Percentiles rank a stretch among this genome's conserved stretches.
phyloP scores from a whole-genome alignment of 2,113 vertebrate species.

The Cettia cetti region DNA sequence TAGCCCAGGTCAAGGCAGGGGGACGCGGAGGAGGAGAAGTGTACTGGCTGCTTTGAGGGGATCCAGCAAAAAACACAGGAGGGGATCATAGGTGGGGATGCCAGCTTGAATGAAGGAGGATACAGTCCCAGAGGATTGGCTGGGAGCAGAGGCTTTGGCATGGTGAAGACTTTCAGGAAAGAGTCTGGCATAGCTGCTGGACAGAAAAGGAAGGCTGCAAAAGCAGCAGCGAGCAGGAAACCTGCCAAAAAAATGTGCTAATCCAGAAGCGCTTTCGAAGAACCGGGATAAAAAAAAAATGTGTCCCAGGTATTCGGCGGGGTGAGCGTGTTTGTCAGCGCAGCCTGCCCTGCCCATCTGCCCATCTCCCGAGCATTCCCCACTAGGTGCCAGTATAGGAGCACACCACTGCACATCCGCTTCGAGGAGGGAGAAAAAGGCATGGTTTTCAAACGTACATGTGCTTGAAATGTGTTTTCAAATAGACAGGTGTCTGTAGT shows the following conservation, averaged over 20 bases:
- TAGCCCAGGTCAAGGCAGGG: neutral
- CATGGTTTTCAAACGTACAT: neutral
- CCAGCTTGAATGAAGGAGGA: neutral
- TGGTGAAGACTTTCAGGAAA: neutral
- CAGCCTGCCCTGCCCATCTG: neutral
- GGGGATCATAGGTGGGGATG: neutral
- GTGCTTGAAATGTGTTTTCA: neutral
- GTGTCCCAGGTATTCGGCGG: fast-evolving
- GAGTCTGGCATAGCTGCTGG: neutral
- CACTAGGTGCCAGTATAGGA: slow-evolving; percentile 72
- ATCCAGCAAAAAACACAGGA: neutral
- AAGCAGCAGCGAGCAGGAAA: fast-evolving
- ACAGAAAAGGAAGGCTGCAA: neutral
- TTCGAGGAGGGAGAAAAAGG: neutral
- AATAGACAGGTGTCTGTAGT: too few relatives aligned
- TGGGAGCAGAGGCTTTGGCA: neutral
- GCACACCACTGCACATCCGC: neutral
- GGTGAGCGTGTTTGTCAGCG: fast-evolving
- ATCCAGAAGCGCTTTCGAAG: neutral
- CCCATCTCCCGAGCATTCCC: neutral
- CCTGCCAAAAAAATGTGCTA: neutral
- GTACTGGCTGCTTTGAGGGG: fast-evolving
- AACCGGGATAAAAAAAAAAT: neutral
- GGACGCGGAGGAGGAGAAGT: neutral
- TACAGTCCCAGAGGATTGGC: too few relatives aligned